phyloP scores from a whole-genome alignment of 2,113 vertebrate genomes.

The Panthera uncia region DNA sequence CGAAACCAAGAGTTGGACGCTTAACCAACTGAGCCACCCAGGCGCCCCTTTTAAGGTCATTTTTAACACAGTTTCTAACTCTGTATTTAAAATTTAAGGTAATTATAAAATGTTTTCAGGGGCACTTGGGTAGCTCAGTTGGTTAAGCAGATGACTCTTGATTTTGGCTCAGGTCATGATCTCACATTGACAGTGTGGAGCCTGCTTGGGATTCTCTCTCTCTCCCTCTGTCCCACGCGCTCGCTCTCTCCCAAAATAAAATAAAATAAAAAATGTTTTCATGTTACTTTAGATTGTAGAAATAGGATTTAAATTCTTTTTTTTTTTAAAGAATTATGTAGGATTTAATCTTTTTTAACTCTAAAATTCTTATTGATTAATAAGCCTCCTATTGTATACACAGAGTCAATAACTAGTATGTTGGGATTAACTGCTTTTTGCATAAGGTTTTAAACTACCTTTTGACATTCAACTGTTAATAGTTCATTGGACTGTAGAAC shows the following conservation, averaged over 20 bases:
- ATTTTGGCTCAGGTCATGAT: too few species aligned
- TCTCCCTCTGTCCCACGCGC: too few species aligned
- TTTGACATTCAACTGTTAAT: conserved; percentile 18
- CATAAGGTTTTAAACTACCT: not conserved
- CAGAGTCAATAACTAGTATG: not conserved
- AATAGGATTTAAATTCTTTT: not conserved
- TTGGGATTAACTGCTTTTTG: conserved; percentile 21
- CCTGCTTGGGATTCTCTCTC: too few species aligned
- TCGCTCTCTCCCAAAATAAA: too few species aligned
- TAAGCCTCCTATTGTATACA: not conserved
- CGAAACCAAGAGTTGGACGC: too few species aligned
- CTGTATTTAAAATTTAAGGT: not conserved
- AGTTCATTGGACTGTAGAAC: not conserved
- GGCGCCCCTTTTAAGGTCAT: not conserved
- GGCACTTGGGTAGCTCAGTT: too few species aligned
- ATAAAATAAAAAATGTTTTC: conserved; percentile 13
- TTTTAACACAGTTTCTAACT: conserved; percentile 33
- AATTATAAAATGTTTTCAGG: not conserved
- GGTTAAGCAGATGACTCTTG: too few species aligned
- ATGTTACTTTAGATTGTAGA: conserved; percentile 39
- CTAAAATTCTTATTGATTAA: not conserved
- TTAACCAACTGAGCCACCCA: too few species aligned
- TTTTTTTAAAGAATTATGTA: not conserved
- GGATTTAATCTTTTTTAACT: not conserved
- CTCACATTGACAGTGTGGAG: too few species aligned